Evolutionary conservation across 2,888 invertebrate species (phyloP), one percentile per base, ranked within the genome.

Genomic region (Dryomyza anilis): DNA sequence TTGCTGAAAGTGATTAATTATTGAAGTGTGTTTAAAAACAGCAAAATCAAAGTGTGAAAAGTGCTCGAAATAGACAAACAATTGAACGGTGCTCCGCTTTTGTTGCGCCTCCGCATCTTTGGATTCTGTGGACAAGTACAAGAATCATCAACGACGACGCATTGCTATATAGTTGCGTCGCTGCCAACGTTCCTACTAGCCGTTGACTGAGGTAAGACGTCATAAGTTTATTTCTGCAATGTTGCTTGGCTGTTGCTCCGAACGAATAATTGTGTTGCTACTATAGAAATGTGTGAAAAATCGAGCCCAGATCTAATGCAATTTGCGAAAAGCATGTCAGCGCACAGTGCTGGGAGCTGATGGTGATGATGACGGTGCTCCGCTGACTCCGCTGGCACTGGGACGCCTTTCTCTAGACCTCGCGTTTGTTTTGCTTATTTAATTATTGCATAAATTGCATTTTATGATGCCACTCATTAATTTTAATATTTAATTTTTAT

Each of bases 1-100:
- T 43, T 33, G 19, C n/a, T 30, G 6, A 5, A 63, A 63, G 52
- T 64, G 60, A 65, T 65, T 65, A 67, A 67, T 65, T 30, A 60
- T 50, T 36, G 50, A 25, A 21, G 29, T 21, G 19, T 39, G 52
- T 16, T 27, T 5, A 46, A 43, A 45, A 57, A 29, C 16, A 29
- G 30, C 21, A 53, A 39, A 52, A 66, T 66, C 62, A 63, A 52
- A 60, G 60, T 53, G 66, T 48, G 23, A 33, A 43, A 62, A 60
- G 36, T 48, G 14, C 3, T 12, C 16, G 30, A 52, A 58, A 53
- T 36, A 46, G 12, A 19, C 23, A 27, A 4, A 61, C 39, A 43
- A 45, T 25, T 55, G 14, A 60, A 36, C 36, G 33, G 59, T 45
- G 43, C 58, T 58, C 45, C 30, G 46, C 19, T 46, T n/a, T n/a